phyloP scores from a whole-genome alignment of 2,888 invertebrate species.

The Zygothrica quintamaculata region DNA sequence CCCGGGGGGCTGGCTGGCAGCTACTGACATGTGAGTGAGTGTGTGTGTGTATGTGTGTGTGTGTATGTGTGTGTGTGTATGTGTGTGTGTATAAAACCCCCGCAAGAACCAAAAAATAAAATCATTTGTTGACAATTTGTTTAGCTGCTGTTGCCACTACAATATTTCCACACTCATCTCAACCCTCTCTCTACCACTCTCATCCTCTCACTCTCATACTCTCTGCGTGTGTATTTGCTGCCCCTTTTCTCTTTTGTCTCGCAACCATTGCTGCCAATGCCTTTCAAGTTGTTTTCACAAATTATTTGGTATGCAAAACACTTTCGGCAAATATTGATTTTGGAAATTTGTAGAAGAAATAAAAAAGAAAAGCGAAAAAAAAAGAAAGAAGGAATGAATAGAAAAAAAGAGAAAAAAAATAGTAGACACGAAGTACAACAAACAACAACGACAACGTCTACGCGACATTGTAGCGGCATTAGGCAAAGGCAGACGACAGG shows the following conservation, averaged over 20 bases:
- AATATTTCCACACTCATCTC: constrained; percentile 46
- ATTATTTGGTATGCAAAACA: constrained; percentile 82
- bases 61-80: constrained; percentile 22
- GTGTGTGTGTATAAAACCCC: constrained; percentile 34
- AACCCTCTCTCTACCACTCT: constrained; percentile 5
- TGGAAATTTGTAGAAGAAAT: constrained; percentile 80
- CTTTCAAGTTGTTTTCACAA: constrained; percentile 70
- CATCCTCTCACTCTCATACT: constrained; percentile 7
- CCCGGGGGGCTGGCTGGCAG: constrained; percentile 51
- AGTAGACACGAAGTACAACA: constrained; percentile 25
- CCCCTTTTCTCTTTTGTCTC: neutral
- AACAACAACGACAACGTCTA: constrained; percentile 41
- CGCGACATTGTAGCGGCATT: constrained; percentile 70
- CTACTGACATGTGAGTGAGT: constrained; percentile 48
- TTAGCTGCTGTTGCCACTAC: constrained; percentile 80
- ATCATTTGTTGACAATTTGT: constrained; percentile 81
- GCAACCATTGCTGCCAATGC: constrained; percentile 11
- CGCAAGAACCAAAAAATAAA: constrained; percentile 63
- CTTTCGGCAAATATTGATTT: constrained; percentile 83
- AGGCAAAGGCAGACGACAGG: constrained; percentile 39
- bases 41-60: constrained; percentile 21
- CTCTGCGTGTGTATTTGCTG: no score
- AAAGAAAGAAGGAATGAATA: constrained; percentile 1
- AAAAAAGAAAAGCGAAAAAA: constrained; percentile 38
- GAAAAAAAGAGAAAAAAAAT: neutral